These are phyloP conservation scores for Eristalinus sepulchralis DNA, from an alignment of 2,888 invertebrate species.

Conservation along the genomic window DNA sequence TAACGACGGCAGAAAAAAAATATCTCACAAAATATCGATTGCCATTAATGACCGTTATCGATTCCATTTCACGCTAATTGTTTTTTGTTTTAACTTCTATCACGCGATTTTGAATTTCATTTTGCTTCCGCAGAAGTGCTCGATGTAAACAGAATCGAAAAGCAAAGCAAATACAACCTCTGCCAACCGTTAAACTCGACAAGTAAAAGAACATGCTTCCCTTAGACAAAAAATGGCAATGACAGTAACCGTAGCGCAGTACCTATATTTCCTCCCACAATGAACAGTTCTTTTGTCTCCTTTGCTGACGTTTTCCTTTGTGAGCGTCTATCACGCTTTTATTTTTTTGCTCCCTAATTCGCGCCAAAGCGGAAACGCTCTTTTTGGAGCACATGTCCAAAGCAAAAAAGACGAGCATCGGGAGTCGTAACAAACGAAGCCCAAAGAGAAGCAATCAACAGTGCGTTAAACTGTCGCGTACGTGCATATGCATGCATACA, in stretches of 20 bases:
- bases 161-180: neutral
- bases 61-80: conserved; percentile 19
- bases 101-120: neutral
- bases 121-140: neutral
- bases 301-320: neutral
- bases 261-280: conserved; percentile 46
- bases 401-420: conserved; percentile 20
- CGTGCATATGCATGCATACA: conserved; percentile 44
- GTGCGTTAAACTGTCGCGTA: conserved; percentile 59
- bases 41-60: conserved; percentile 4
- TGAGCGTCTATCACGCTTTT: conserved; percentile 39
- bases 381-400: conserved; percentile 41
- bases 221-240: conserved; percentile 28
- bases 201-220: conserved; percentile 18
- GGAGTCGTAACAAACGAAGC: conserved; percentile 15
- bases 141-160: neutral
- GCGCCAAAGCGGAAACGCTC: conserved; percentile 63
- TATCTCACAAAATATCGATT: conserved; percentile 16
- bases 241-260: conserved; percentile 14
- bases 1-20: conserved; percentile 8
- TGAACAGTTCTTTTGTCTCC: conserved; percentile 8
- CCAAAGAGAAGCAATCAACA: conserved; percentile 54
- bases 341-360: conserved; percentile 37
- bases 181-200: conserved; percentile 47
- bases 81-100: neutral